Conservation (phyloP, 2,888 invertebrate species). For the Melanophora roralis region DNA sequence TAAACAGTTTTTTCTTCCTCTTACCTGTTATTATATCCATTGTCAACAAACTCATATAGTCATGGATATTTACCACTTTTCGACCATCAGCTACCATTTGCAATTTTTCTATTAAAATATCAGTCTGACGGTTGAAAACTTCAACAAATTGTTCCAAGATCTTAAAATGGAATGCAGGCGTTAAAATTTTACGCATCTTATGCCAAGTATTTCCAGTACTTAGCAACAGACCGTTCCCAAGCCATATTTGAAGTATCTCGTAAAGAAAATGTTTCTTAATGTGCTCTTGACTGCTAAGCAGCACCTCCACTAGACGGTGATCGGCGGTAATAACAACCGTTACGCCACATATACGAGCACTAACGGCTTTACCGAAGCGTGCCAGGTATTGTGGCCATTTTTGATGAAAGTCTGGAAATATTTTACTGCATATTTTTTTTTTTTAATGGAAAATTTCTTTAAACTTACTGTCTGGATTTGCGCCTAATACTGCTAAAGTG, state of each 20-base stretch:
- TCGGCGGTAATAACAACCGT: conserved; percentile 70
- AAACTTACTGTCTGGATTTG: conserved; percentile 72
- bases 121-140: conserved; percentile 82
- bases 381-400: conserved; percentile 59
- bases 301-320: conserved; percentile 67
- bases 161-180: conserved; percentile 88
- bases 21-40: conserved; percentile 79
- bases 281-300: conserved; percentile 70
- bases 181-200: conserved; percentile 83
- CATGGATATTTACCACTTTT: conserved; percentile 80
- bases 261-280: conserved; percentile 71
- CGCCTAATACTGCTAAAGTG: conserved; percentile 66
- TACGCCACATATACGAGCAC: conserved; percentile 57
- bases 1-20: neutral
- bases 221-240: conserved; percentile 72
- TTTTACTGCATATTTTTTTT: neutral
- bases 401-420: conserved; percentile 51
- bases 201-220: conserved; percentile 80
- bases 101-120: conserved; percentile 80
- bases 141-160: conserved; percentile 85
- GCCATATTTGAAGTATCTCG: conserved; percentile 69
- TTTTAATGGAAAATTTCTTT: neutral
- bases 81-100: conserved; percentile 69
- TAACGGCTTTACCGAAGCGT: conserved; percentile 61
- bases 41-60: conserved; percentile 80